A percentile compares a stretch with the other conserved stretches of the same genome.
Conservation (phyloP, 1,140 invertebrate genomes). For the Caenorhabditis brenneri region DNA sequence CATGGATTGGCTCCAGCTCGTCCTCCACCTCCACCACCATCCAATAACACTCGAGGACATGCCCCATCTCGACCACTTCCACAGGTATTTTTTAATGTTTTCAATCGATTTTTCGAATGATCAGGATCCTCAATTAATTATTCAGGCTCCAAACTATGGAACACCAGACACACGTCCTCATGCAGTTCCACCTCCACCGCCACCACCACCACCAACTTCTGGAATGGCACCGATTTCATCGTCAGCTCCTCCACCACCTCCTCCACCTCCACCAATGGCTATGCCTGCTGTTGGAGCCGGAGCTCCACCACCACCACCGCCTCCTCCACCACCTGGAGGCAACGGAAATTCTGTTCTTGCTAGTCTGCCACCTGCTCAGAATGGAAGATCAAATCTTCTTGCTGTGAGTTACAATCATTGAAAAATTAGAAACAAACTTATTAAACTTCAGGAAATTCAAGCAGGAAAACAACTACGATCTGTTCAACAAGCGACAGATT, state of each 20-base stretch:
- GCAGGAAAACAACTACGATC: constrained; percentile 49
- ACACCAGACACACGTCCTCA: background rate
- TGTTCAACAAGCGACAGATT: background rate
- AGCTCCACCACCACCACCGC: constrained; percentile 44
- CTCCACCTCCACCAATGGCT: constrained; percentile 42
- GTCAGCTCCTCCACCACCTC: constrained; percentile 45
- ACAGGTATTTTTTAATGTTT: background rate
- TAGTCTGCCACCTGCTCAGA: constrained; percentile 24
- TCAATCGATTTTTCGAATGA: background rate
- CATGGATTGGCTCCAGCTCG: constrained; percentile 19
- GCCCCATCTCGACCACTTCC: constrained; percentile 22
- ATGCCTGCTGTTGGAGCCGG: background rate
- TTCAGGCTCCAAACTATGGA: constrained; percentile 16
- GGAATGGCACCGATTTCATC: background rate
- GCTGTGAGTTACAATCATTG: background rate
- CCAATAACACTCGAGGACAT: background rate
- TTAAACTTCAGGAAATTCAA: constrained; percentile 47
- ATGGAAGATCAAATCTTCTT: constrained; percentile 46
- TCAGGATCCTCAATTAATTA: background rate
- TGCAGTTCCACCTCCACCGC: constrained; percentile 50
- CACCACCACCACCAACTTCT: constrained; percentile 36
- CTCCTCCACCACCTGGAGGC: constrained; percentile 7
- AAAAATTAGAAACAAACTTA: background rate
- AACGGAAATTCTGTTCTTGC: background rate
- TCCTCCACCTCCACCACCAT: constrained; percentile 47